A percentile compares a stretch with the other conserved stretches of the same genome.
These are phyloP conservation scores for Manis pentadactyla DNA, from an alignment of 2,797 vertebrate genomes.

Conservation along the genomic window DNA sequence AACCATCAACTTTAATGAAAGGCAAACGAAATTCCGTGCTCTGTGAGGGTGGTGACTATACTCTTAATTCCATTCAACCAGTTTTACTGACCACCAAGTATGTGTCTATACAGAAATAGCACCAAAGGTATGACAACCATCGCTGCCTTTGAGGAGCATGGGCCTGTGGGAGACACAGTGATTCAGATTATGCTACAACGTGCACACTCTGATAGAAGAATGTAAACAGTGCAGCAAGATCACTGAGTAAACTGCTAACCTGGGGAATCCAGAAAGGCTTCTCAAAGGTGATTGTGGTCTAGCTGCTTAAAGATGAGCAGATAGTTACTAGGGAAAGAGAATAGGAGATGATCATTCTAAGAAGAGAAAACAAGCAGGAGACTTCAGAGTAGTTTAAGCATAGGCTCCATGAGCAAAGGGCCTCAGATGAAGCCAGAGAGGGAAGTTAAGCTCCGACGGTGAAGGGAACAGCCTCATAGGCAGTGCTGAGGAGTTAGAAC, in stretches of 20 bases:
- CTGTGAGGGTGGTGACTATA: not conserved
- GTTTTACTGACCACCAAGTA: not conserved
- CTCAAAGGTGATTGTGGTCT: not conserved
- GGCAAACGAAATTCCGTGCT: not conserved
- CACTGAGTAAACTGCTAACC: not conserved
- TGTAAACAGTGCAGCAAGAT: not conserved
- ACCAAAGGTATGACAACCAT: not conserved
- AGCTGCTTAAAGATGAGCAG: not conserved
- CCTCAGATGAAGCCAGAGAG: not conserved
- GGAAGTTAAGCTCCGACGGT: not conserved
- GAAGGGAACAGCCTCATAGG: not conserved
- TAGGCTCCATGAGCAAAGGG: not conserved
- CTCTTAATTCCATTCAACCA: not conserved
- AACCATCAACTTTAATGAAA: slow-evolving; percentile 24
- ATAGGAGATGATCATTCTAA: not conserved
- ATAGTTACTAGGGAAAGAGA: not conserved
- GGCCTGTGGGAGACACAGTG: not conserved
- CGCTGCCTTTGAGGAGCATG: not conserved
- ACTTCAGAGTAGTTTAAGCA: not conserved
- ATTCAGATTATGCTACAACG: not conserved
- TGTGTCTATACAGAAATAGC: not conserved
- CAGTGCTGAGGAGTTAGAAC: not conserved
- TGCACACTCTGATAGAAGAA: not conserved
- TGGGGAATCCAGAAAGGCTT: not conserved
- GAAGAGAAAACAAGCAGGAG: not conserved